Percentiles rank a stretch among this genome's conserved stretches.
Evolutionary conservation across 2,888 invertebrate genomes (phyloP).

Genomic region (Lomographa bimaculata): DNA sequence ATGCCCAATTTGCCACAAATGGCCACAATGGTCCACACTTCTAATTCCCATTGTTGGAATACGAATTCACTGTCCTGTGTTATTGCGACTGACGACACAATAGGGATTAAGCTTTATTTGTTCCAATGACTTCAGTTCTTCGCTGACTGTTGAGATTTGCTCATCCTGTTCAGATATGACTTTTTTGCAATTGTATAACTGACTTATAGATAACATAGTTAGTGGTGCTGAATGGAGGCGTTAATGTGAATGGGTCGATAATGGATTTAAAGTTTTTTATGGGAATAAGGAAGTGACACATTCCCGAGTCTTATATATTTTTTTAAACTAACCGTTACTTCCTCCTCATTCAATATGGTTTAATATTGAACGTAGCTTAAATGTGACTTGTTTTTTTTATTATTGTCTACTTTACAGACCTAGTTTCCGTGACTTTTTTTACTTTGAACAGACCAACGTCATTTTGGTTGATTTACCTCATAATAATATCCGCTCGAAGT

Average conservation of each 20-base stretch:
- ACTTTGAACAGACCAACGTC: no score
- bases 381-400: no score
- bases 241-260: slow-evolving; percentile 8
- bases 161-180: slow-evolving; percentile 51
- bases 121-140: slow-evolving; percentile 66
- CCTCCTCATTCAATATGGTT: no score
- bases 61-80: slow-evolving; percentile 68
- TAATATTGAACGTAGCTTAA: no score
- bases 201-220: slow-evolving; percentile 33
- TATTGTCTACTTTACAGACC: no score
- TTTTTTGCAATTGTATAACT: slow-evolving; percentile 43
- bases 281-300: neutral
- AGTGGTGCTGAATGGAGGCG: slow-evolving; percentile 23
- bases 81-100: slow-evolving; percentile 68
- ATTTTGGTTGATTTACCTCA: no score
- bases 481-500: no score
- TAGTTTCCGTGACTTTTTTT: no score
- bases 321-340: slow-evolving; percentile 3
- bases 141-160: slow-evolving; percentile 46
- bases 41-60: slow-evolving; percentile 73
- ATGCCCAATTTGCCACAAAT: slow-evolving; percentile 77
- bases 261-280: slow-evolving; percentile 14
- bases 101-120: slow-evolving; percentile 76
- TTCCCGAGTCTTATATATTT: neutral
- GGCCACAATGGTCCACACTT: slow-evolving; percentile 69